A percentile compares a stretch with the other conserved stretches of the same genome.
Conservation (phyloP, 2,113 vertebrate genomes). For the Zonotrichia leucophrys region DNA sequence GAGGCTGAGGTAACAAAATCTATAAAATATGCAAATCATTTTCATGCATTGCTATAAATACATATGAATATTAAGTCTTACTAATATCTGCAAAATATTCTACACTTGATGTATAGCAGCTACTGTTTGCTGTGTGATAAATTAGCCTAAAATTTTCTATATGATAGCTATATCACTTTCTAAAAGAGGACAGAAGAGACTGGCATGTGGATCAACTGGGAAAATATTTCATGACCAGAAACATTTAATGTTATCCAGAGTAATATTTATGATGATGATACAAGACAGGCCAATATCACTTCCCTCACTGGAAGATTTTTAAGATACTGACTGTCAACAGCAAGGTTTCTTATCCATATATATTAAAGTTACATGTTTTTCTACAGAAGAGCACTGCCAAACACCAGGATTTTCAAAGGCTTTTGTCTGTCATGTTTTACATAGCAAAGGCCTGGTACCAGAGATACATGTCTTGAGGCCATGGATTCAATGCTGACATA, state of each 20-base stretch:
- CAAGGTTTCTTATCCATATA: neutral
- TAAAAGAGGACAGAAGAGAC: neutral
- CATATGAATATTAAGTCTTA: neutral
- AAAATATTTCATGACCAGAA: neutral
- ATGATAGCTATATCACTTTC: neutral
- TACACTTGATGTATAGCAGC: neutral
- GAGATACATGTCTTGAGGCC: neutral
- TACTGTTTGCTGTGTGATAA: neutral
- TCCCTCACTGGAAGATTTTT: neutral
- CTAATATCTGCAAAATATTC: neutral
- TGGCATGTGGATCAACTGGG: neutral
- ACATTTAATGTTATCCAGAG: neutral
- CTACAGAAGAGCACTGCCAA: neutral
- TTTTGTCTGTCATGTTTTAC: neutral
- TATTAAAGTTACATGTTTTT: neutral
- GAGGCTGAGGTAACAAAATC: neutral
- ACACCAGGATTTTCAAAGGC: accelerated
- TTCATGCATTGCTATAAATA: neutral
- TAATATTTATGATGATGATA: neutral
- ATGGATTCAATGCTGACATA: neutral
- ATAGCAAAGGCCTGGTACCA: neutral
- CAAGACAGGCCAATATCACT: neutral
- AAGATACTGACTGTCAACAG: neutral
- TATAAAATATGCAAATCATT: neutral
- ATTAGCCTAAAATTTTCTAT: neutral